These are phyloP conservation scores for Phainopepla nitens DNA, from an alignment of 2,113 vertebrate species.

Conservation along the genomic window DNA sequence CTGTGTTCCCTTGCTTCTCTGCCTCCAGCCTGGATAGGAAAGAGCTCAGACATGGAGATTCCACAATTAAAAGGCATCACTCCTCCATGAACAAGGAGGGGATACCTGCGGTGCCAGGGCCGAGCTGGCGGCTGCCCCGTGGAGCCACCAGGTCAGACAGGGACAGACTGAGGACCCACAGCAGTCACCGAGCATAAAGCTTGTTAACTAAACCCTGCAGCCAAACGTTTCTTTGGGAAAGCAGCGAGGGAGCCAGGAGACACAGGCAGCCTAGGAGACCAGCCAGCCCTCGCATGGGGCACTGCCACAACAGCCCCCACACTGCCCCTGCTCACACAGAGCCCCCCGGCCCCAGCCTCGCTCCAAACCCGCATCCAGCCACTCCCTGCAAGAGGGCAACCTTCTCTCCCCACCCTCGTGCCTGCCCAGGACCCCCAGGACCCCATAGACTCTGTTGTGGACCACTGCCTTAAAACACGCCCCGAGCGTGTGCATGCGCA, in stretches of 20 bases:
- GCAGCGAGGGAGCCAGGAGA: background rate
- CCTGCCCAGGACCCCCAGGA: constrained; percentile 46
- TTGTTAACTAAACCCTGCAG: background rate
- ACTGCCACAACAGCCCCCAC: background rate
- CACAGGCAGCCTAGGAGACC: rapidly evolving
- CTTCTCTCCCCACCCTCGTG: background rate
- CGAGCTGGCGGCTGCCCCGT: background rate
- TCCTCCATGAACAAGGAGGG: background rate
- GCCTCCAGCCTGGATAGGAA: background rate
- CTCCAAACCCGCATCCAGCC: background rate
- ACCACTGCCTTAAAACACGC: constrained; percentile 65
- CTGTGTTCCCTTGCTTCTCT: background rate
- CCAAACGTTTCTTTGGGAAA: background rate
- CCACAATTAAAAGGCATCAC: background rate
- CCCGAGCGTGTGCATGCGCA: background rate
- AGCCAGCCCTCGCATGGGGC: background rate
- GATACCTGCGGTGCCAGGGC: background rate
- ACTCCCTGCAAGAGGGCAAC: background rate
- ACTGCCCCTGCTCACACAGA: background rate
- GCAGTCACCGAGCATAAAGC: rapidly evolving
- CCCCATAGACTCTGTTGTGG: constrained; percentile 43
- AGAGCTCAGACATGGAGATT: background rate
- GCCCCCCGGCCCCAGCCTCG: background rate
- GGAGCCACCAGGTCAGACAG: background rate
- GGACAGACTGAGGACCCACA: background rate